Conservation (phyloP, 2,113 vertebrate species). For the Cyanoderma ruficeps region DNA sequence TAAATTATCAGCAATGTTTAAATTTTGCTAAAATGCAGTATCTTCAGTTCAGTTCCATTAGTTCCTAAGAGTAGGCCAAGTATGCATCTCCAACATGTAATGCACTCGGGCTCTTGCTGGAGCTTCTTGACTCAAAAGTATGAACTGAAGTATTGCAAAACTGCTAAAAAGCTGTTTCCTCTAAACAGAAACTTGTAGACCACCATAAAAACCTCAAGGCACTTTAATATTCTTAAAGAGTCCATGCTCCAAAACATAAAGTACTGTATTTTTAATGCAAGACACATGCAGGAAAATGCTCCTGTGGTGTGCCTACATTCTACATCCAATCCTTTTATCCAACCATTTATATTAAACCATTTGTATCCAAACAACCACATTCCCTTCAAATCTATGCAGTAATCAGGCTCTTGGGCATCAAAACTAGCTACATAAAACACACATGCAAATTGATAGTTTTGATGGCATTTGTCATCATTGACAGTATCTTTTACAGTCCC, state of each 20-base stretch:
- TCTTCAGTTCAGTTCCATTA: neutral
- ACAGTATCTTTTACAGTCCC: neutral
- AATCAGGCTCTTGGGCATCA: neutral
- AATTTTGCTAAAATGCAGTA: neutral
- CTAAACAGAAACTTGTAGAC: neutral
- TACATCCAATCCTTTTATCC: neutral
- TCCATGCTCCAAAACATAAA: neutral
- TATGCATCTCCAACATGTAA: neutral
- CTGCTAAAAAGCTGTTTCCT: neutral
- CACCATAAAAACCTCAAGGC: neutral
- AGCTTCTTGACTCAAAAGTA: neutral
- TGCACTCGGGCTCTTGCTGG: neutral
- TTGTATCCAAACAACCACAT: neutral
- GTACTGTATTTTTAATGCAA: neutral
- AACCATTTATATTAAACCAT: neutral
- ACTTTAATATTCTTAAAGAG: neutral
- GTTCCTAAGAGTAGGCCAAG: neutral
- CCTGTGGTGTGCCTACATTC: accelerated
- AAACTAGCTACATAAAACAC: neutral
- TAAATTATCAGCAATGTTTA: neutral
- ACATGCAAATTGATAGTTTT: neutral
- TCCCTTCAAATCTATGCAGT: neutral
- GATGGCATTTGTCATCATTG: neutral
- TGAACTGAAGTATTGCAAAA: neutral
- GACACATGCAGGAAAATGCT: neutral